Percentiles rank a stretch among this genome's conserved stretches.
Evolutionary conservation across 2,113 vertebrate species (phyloP).

Genomic region (Labrus mixtus): DNA sequence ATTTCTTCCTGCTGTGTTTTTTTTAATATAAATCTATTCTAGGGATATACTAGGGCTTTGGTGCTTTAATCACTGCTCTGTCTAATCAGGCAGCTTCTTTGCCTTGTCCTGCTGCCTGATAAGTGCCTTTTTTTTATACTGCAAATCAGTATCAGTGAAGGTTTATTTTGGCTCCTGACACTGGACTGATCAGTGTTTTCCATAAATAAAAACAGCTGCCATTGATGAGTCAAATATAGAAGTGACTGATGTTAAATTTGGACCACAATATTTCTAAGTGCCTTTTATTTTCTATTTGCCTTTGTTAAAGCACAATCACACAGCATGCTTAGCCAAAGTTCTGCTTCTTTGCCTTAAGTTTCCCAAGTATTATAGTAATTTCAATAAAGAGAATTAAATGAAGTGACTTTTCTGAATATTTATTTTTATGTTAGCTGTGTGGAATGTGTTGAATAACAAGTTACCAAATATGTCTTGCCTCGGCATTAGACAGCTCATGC

Average conservation of each 20-base stretch:
- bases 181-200: conserved; percentile 19
- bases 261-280: conserved; percentile 65
- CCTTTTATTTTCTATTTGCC: conserved; percentile 63
- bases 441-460: conserved; percentile 11
- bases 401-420: background rate
- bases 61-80: conserved; percentile 25
- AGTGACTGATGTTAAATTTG: conserved; percentile 29
- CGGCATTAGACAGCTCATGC: background rate
- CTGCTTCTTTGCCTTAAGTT: conserved; percentile 57
- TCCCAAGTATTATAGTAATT: conserved; percentile 62
- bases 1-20: conserved; percentile 18
- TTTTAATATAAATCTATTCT: conserved; percentile 2
- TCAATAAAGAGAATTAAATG: conserved; percentile 72
- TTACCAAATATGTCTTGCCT: conserved; percentile 1
- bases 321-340: conserved; percentile 53
- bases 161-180: conserved; percentile 24
- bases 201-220: conserved; percentile 13
- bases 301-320: conserved; percentile 43
- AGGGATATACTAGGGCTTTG: conserved; percentile 3
- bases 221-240: conserved; percentile 10
- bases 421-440: background rate
- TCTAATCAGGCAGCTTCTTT: background rate
- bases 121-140: conserved; percentile 59
- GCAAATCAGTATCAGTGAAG: conserved; percentile 24
- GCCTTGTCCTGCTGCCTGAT: conserved; percentile 2